Percentiles rank a stretch among this genome's conserved stretches.
Evolutionary conservation across 2,113 vertebrate species (phyloP).

Genomic region (Hiodon alosoides): DNA sequence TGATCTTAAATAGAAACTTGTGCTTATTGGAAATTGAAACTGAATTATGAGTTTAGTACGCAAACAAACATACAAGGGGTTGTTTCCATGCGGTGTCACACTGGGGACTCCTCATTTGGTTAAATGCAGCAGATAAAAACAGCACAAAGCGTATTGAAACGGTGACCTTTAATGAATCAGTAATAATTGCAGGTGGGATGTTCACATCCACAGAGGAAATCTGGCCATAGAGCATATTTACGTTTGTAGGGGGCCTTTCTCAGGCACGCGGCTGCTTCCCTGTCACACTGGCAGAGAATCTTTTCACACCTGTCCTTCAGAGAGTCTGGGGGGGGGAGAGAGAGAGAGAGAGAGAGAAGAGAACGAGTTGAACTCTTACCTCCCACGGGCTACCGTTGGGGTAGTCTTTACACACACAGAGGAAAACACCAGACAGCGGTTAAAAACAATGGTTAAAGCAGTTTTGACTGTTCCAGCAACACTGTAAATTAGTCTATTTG

Average conservation of each 20-base stretch:
- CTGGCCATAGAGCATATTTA: constrained; percentile 68
- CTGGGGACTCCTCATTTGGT: too few species aligned
- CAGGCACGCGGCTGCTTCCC: constrained; percentile 72
- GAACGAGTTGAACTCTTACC: not conserved
- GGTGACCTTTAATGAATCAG: constrained; percentile 32
- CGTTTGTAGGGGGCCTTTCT: constrained; percentile 61
- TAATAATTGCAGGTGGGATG: constrained; percentile 71
- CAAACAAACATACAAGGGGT: too few species aligned
- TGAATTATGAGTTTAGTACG: too few species aligned
- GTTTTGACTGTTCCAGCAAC: not conserved
- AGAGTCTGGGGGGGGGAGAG: constrained; percentile 67
- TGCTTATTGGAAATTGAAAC: too few species aligned
- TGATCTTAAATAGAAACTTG: too few species aligned
- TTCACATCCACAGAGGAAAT: constrained; percentile 65
- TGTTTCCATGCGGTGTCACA: too few species aligned
- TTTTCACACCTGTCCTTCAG: constrained; percentile 72
- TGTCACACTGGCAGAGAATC: constrained; percentile 80
- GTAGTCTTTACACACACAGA: too few species aligned
- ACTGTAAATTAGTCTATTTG: too few species aligned
- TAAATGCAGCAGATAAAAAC: too few species aligned
- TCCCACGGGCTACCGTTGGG: too few species aligned
- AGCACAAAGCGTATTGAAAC: not conserved
- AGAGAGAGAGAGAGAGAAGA: constrained; percentile 5
- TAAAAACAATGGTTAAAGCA: too few species aligned
- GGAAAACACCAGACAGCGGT: too few species aligned